A percentile compares a stretch with the other conserved stretches of the same genome.
Evolutionary conservation across 2,888 invertebrate genomes (phyloP).

Genomic region (Tipula helvola): DNA sequence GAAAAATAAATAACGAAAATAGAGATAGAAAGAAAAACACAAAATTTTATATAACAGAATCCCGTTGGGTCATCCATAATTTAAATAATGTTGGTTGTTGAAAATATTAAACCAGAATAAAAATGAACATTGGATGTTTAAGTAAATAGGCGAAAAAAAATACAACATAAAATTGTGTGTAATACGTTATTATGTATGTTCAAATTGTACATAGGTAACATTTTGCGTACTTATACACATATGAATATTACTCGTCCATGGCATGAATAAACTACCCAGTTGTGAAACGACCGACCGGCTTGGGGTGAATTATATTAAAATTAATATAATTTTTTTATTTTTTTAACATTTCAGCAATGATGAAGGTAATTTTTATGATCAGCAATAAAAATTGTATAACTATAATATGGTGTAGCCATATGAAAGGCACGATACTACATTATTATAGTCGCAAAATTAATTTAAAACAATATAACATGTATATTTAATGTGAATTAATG

Average conservation of each 20-base stretch:
- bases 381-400: not conserved
- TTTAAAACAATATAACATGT: not conserved
- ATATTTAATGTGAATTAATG: not conserved
- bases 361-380: not conserved
- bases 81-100: not conserved
- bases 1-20: not conserved
- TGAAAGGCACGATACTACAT: not conserved
- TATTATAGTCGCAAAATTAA: not conserved
- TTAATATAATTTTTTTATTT: not conserved
- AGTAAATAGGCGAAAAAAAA: not conserved
- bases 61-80: not conserved
- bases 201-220: not conserved
- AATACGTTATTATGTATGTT: too few relatives aligned
- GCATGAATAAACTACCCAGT: not conserved
- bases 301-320: not conserved
- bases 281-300: not conserved
- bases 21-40: not conserved
- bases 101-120: conserved; percentile 4
- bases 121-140: not conserved
- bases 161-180: not conserved
- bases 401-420: not conserved
- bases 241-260: not conserved
- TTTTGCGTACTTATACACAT: not conserved
- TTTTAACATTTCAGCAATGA: not conserved
- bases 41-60: not conserved